Conservation (phyloP, 2,113 vertebrate species). For the Chunga burmeisteri region DNA sequence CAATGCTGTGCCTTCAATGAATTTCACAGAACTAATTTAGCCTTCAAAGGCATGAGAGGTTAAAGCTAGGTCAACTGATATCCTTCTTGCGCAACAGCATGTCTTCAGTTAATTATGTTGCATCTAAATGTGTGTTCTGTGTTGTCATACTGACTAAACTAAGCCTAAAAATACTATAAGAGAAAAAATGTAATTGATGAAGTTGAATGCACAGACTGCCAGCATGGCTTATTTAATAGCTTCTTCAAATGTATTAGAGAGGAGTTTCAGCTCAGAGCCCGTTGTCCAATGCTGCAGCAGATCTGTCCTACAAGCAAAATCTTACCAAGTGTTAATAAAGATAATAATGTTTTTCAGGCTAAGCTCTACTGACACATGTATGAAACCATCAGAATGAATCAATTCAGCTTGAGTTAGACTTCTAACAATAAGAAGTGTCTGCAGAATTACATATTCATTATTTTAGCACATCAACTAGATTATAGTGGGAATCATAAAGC, state of each 20-base stretch:
- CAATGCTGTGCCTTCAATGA: neutral
- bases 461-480: conserved; percentile 1
- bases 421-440: neutral
- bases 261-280: neutral
- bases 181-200: conserved; percentile 1
- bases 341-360: neutral
- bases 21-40: conserved; percentile 51
- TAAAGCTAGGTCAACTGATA: conserved; percentile 51
- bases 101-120: conserved; percentile 54
- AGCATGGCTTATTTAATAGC: conserved; percentile 46
- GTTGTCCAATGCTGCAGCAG: neutral
- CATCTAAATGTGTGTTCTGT: conserved; percentile 12
- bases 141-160: conserved; percentile 44
- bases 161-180: conserved; percentile 15
- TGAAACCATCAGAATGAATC: neutral
- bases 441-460: neutral
- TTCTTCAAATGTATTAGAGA: conserved; percentile 20
- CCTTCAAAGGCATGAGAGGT: conserved; percentile 27
- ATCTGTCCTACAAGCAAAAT: neutral
- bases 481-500: neutral
- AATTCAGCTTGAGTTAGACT: neutral
- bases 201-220: conserved; percentile 27
- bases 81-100: neutral
- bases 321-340: neutral
- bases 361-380: neutral